Conservation (phyloP, 2,888 invertebrate species). For the Drosophila cognata region DNA sequence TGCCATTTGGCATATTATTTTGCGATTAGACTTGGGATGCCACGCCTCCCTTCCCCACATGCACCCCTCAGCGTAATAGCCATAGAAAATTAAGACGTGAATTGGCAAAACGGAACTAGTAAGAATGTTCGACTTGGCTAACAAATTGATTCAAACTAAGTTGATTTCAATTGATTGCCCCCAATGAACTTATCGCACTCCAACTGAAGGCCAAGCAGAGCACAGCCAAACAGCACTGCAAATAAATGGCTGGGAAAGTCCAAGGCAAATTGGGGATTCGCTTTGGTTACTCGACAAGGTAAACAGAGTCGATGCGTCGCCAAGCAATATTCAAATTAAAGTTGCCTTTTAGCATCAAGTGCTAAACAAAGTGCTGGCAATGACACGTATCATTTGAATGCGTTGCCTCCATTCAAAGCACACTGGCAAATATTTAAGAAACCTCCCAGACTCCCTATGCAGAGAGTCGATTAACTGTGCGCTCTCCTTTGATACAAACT, state of each 20-base stretch:
- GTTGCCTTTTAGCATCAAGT: constrained; percentile 43
- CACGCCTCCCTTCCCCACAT: not conserved
- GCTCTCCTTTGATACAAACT: not conserved
- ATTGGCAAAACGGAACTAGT: constrained; percentile 30
- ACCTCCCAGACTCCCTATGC: not conserved
- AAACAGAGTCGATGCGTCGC: constrained; percentile 19
- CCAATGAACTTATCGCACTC: constrained; percentile 38
- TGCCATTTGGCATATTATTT: constrained; percentile 36
- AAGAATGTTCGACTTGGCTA: constrained; percentile 19
- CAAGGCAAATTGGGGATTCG: not conserved
- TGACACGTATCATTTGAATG: constrained; percentile 59
- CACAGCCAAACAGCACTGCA: constrained; percentile 14
- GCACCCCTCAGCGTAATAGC: constrained; percentile 1
- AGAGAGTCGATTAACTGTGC: constrained; percentile 6
- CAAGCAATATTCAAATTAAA: constrained; percentile 65
- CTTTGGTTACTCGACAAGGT: constrained; percentile 33
- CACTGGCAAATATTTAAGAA: not conserved
- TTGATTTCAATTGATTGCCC: constrained; percentile 73
- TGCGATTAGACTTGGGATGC: constrained; percentile 15
- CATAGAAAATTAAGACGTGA: constrained; percentile 42
- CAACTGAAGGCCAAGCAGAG: not conserved
- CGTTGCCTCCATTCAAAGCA: constrained; percentile 6
- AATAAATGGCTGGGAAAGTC: not conserved
- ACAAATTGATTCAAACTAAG: constrained; percentile 70
- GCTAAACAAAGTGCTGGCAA: constrained; percentile 39